Evolutionary conservation across 2,888 invertebrate species (phyloP).

Genomic region (Timandra comae): DNA sequence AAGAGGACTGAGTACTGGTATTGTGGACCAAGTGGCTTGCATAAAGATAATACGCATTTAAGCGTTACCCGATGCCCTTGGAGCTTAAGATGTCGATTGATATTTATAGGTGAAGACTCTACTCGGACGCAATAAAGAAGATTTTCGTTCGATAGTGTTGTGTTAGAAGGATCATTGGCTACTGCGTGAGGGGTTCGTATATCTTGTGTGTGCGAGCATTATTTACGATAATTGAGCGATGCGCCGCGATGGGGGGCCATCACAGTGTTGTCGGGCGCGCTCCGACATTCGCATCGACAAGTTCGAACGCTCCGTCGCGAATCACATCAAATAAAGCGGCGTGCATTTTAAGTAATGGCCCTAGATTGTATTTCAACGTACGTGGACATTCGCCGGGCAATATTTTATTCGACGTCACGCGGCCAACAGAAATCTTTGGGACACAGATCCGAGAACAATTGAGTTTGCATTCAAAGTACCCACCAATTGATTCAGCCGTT

Average conservation of each 20-base stretch:
- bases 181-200: constrained; percentile 66
- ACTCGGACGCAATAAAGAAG: constrained; percentile 34
- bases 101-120: constrained; percentile 36
- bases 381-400: constrained; percentile 66
- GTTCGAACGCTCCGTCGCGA: constrained; percentile 73
- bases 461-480: constrained; percentile 75
- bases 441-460: constrained; percentile 72
- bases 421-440: constrained; percentile 56
- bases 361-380: constrained; percentile 73
- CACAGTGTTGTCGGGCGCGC: constrained; percentile 72
- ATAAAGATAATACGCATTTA: constrained; percentile 76
- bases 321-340: constrained; percentile 76
- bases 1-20: constrained; percentile 62
- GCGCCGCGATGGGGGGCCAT: constrained; percentile 76
- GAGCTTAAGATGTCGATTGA: constrained; percentile 42
- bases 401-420: constrained; percentile 71
- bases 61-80: constrained; percentile 42
- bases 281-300: constrained; percentile 75
- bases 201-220: constrained; percentile 76
- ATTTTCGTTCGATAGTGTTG: constrained; percentile 31
- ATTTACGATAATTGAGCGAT: constrained; percentile 78
- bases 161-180: constrained; percentile 60
- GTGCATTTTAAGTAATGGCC: constrained; percentile 75
- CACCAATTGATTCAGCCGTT: constrained; percentile 74
- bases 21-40: constrained; percentile 74